Evolutionary conservation across 2,113 vertebrate genomes (phyloP).

Genomic region (Xiphorhynchus elegans): DNA sequence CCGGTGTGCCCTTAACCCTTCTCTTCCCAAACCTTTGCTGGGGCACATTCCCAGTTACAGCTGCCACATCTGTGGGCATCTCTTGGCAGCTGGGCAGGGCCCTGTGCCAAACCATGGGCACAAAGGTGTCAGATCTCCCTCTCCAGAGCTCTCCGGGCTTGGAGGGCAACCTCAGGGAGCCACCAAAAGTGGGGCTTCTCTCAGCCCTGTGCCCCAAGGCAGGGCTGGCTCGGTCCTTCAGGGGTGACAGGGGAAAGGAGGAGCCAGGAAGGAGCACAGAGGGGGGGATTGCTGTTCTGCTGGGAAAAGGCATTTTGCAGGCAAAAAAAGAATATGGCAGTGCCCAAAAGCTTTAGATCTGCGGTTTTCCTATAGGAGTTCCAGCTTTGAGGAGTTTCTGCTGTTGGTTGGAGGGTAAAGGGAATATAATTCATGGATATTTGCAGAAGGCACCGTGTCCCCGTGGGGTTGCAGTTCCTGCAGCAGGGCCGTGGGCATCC

Average conservation of each 20-base stretch:
- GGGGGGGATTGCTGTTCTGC: not conserved
- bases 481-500: not conserved
- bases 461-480: fast-evolving
- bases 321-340: not conserved
- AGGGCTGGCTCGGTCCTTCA: not conserved
- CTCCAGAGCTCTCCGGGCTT: not conserved
- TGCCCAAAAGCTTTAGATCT: not conserved
- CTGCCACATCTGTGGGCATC: too few relatives aligned
- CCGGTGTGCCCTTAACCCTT: not conserved
- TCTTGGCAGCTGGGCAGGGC: not conserved
- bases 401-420: not conserved
- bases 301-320: not conserved
- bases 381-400: not conserved
- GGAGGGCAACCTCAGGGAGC: not conserved
- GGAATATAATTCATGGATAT: fast-evolving
- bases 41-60: fast-evolving
- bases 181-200: not conserved
- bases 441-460: not conserved
- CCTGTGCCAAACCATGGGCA: not conserved
- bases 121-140: not conserved
- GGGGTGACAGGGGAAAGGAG: not conserved
- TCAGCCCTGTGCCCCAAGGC: not conserved
- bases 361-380: not conserved
- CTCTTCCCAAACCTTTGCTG: not conserved
- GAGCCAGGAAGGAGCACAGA: not conserved